phyloP scores from a whole-genome alignment of 92 coral and sea anemone genomes.

The Porites cylindrica region DNA sequence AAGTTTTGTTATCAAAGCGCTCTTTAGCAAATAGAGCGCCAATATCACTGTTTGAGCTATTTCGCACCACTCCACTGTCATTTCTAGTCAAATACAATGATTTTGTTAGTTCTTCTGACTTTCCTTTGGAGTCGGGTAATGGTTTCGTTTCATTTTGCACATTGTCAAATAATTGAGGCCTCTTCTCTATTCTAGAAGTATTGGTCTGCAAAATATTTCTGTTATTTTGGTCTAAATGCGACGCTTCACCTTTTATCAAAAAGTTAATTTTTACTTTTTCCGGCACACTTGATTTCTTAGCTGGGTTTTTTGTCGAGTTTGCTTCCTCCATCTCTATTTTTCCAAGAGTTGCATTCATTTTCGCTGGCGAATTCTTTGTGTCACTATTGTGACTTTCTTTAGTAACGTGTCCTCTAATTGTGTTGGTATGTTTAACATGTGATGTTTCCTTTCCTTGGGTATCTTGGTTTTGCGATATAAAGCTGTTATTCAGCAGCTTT shows the following conservation, averaged over 20 bases:
- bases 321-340: neutral
- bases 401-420: neutral
- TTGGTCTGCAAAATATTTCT: neutral
- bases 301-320: neutral
- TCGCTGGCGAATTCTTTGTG: neutral
- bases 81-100: too few relatives aligned
- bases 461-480: neutral
- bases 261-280: constrained; percentile 29
- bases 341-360: neutral
- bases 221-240: neutral
- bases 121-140: too few relatives aligned
- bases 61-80: too few relatives aligned
- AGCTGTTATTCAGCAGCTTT: too few relatives aligned
- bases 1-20: too few relatives aligned
- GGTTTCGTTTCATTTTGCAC: too few relatives aligned
- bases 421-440: neutral
- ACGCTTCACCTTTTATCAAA: neutral
- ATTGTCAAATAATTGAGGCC: too few relatives aligned
- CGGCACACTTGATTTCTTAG: neutral
- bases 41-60: too few relatives aligned
- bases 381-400: neutral
- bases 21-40: too few relatives aligned
- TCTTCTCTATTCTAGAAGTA: neutral
- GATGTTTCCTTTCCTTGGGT: neutral
- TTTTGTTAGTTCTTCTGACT: too few relatives aligned